These are phyloP conservation scores for Nyctereutes procyonoides DNA, from an alignment of 2,113 vertebrate species.

Conservation along the genomic window DNA sequence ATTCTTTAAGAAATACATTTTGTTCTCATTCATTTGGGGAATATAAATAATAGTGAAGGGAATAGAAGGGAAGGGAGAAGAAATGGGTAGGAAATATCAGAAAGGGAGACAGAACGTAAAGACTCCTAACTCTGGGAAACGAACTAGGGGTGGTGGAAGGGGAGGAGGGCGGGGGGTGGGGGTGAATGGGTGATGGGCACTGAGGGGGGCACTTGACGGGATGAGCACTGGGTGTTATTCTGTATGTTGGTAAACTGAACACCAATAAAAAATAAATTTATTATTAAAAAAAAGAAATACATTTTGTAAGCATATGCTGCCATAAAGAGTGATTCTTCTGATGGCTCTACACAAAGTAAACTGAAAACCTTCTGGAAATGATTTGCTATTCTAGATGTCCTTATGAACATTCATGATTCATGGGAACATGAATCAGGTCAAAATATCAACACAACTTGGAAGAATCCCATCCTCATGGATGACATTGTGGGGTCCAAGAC, in stretches of 20 bases:
- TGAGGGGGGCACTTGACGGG: too few relatives aligned
- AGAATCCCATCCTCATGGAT: neutral
- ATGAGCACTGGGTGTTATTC: too few relatives aligned
- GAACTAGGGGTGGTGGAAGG: too few relatives aligned
- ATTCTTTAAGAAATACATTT: neutral
- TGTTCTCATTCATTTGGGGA: neutral
- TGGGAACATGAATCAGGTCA: neutral
- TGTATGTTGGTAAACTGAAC: too few relatives aligned
- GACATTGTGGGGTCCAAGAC: neutral
- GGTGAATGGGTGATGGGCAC: too few relatives aligned
- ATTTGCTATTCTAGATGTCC: neutral
- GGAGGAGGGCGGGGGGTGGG: too few relatives aligned
- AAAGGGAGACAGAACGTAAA: too few relatives aligned
- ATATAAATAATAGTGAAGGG: too few relatives aligned
- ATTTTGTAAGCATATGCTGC: neutral
- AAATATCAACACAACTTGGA: neutral
- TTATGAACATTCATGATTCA: neutral
- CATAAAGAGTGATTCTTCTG: neutral
- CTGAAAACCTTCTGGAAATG: neutral
- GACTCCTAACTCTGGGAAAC: too few relatives aligned
- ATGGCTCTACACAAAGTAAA: neutral
- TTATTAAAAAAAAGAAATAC: neutral
- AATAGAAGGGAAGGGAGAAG: too few relatives aligned
- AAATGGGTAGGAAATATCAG: too few relatives aligned
- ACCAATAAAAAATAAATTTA: too few relatives aligned